Evolutionary conservation across 1,140 invertebrate genomes (phyloP), one percentile per base, ranked within the genome.

Genomic region (Brachystomella parvula): DNA sequence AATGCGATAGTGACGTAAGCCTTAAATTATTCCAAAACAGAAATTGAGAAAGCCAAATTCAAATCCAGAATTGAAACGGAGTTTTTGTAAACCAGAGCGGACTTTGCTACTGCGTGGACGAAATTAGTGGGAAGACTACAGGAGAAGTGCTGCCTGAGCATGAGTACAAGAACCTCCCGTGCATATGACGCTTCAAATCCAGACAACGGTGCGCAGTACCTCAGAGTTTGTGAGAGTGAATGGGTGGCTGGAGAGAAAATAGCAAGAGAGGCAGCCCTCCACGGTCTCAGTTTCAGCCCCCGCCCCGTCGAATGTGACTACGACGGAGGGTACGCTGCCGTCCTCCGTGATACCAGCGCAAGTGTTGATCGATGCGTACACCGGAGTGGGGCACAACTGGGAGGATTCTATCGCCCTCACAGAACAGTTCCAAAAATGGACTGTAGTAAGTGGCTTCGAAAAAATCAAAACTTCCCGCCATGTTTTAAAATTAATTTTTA

Each of bases 261-360:
- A 9, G 32, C 59, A 21, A 58, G 24, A 0, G 72, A 74, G 59
- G 68, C 65, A 3, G 17, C 1, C 21, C 21, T 72, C 9, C 72
- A 74, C 63, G 72, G 72, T 26, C 28, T 70, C 0, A 57, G n/a
- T 28, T 56, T 9, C 56, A 31, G 60, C 28, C 47, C n/a, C 12
- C 24, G 78, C 33, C 78, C 79, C 15, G 77, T 80, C 0, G 76
- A 71, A 28, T 84, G 83, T 68, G 75, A 81, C 65, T 73, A 76
- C 28, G 79, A 83, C 71, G 82, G 82, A 17, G 74, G 74, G 3
- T 84, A 77, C 74, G 78, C 78, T n/a, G 76, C 82, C 2, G 80
- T 3, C 2, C 44, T 62, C 24, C 3, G 26, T 3, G 60, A 62
- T 26, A 47, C 21, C 21, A 32, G 21, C 3, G 3, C 6, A 12